Base-by-base conservation (phyloP, 2,113 vertebrate genomes). In the Carettochelys insculpta region DNA sequence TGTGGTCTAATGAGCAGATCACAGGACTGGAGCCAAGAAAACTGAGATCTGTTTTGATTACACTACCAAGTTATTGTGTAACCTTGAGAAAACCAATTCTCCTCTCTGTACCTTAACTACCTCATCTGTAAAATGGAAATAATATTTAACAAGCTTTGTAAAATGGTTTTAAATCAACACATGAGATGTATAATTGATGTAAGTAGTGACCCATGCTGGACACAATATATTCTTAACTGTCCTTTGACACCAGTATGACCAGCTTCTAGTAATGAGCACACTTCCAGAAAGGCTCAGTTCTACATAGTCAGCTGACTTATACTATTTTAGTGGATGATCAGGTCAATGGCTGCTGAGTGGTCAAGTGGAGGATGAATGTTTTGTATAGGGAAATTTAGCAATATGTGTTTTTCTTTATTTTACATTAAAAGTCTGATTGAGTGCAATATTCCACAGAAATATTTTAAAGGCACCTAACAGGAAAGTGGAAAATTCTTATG, bases 161-260 rank as follows among this genome's bases (percentile, higher is more conserved):
- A 34, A 90, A 50, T 41, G 82, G 94, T 95, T 97, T 96, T 94
- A 95, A 90, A 90, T 97, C 87, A 92, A 81, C 85, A 94, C 94
- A 96, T 97, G 94, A 97, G 43, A 75, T 14, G 24, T 25, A 14
- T 11, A 8, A 38, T 75, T 75, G 45, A 25, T 75, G 11, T 75
- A 75, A 43, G 11, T 27, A 43, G 43, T 75, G 29, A 43, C 11
- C n/a, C 24, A 38, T 22, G 34, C 34, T 92, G 93, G 91, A 96
- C 94, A 92, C 52, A 95, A 96, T 87, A 95, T 95, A 94, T 86
- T 85, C 80, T 79, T 78, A 38, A 84, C 95, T 92, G 91, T 71
- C 76, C 82, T 97, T 93, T 94, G 89, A 94, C 89, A 34, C 79
- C 71, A 71, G 87, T 94, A 92, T 87, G 94, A 95, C 88, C 80